Conservation (phyloP, 30 jellyfish, hydroid and myxozoan species). For the Haliclystus octoradiatus region DNA sequence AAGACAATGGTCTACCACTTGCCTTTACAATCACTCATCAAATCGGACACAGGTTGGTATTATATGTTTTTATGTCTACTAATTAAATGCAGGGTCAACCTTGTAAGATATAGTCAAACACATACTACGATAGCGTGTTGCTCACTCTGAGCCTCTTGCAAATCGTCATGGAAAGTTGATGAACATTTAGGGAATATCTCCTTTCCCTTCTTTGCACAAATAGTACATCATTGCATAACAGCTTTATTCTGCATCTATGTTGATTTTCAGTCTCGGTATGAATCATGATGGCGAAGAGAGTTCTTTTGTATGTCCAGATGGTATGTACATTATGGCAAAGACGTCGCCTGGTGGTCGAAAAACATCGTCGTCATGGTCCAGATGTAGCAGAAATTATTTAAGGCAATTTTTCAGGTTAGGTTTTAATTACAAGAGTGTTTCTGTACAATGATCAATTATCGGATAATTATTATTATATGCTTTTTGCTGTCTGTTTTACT, state of each 20-base stretch:
- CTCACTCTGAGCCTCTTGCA: too few species aligned
- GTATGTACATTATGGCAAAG: conserved; percentile 66
- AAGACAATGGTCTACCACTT: conserved; percentile 97
- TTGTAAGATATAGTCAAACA: too few species aligned
- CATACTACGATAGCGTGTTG: too few species aligned
- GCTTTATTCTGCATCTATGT: too few species aligned
- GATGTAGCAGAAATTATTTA: conserved; percentile 92
- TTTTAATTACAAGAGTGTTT: too few species aligned
- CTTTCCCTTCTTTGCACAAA: too few species aligned
- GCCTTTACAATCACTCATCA: conserved; percentile 92
- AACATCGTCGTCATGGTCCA: conserved; percentile 79
- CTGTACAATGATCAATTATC: background rate
- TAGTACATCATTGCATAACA: too few species aligned
- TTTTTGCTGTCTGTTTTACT: background rate
- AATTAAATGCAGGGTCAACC: too few species aligned
- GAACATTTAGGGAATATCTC: too few species aligned
- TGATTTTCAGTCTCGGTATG: conserved; percentile 78
- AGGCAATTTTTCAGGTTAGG: conserved; percentile 75
- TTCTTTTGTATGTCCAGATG: conserved; percentile 88
- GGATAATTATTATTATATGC: background rate
- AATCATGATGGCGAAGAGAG: conserved; percentile 97
- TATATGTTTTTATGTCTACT: too few species aligned
- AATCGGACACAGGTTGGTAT: conserved; percentile 99
- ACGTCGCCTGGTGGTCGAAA: conserved; percentile 53
- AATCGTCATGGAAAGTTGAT: too few species aligned